phyloP scores from a whole-genome alignment of 2,797 vertebrate species.

The Mormyrus hasselquistii region DNA sequence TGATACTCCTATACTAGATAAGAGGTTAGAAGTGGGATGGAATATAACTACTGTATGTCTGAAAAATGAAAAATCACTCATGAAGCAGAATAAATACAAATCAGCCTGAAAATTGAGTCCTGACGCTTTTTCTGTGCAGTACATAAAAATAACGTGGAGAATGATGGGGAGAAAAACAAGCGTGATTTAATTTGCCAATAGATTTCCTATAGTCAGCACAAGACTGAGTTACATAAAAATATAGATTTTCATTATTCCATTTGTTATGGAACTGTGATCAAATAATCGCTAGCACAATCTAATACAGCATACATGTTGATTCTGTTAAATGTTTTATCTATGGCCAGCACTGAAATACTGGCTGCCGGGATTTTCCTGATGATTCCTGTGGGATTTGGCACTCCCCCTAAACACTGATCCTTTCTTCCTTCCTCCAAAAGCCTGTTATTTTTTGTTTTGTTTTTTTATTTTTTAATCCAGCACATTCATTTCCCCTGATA shows the following conservation, averaged over 20 bases:
- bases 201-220: not conserved
- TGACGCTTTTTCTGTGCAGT: not conserved
- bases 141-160: not conserved
- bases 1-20: not conserved
- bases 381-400: not conserved
- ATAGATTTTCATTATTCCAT: conserved; percentile 6
- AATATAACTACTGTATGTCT: not conserved
- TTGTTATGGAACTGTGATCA: conserved; percentile 2
- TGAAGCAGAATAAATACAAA: not conserved
- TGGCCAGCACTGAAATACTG: not conserved
- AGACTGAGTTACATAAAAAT: not conserved
- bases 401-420: not conserved
- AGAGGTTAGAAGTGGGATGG: not conserved
- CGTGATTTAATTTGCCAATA: not conserved
- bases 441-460: not conserved
- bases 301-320: not conserved
- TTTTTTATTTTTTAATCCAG: not conserved
- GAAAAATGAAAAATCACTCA: not conserved
- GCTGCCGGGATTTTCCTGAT: not conserved
- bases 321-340: not conserved
- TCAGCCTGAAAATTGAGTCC: not conserved
- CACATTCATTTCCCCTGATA: not conserved
- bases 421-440: not conserved
- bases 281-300: not conserved
- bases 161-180: not conserved